Base-by-base conservation (phyloP, 2,797 vertebrate species). In the Erethizon dorsatum region DNA sequence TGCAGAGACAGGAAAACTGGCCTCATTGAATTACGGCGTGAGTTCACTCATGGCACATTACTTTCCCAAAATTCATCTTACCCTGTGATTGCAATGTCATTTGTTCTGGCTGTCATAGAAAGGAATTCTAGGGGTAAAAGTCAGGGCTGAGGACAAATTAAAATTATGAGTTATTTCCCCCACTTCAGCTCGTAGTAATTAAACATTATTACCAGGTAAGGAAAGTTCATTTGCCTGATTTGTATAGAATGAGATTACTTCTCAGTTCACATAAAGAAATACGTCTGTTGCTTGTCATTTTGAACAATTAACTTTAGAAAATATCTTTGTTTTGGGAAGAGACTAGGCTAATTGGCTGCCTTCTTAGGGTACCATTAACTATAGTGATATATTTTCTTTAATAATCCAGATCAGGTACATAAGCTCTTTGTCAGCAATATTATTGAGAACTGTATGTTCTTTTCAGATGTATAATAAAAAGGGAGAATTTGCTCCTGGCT, bases 401-500 rank as follows among this genome's bases (percentile, higher is more conserved):
- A 84, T 97, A 93, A 91, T 0, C 0, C 33, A 1, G n/a, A 82
- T 52, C 52, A 95, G 59, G 15, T 93, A 45, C 20, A 56, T 28
- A 65, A 89, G 7, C 83, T 96, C 45, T 52, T 87, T 94, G 41
- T 57, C 92, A 41, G 88, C 63, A 94, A 54, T 24, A 47, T 47
- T 94, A 96, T 85, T 80, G 31, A 73, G 91, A 96, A 95, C 8
- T 63, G 0, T 6, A 6, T 97, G 96, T 96, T 96, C 94, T 92
- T 91, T 73, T 83, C 28, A 93, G 37, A 56, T 94, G 28, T 92
- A 57, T 96, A 93, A 93, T 94, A 94, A 85, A 96, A 80, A 65
- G 24, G 50, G 69, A 91, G 37, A 92, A 83, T 91, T 97, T 97
- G 94, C 83, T 95, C 87, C 41, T 96, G 92, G 63, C 47, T 50